These are phyloP conservation scores for Limosa lapponica DNA, from an alignment of 2,797 vertebrate species.

Conservation along the genomic window DNA sequence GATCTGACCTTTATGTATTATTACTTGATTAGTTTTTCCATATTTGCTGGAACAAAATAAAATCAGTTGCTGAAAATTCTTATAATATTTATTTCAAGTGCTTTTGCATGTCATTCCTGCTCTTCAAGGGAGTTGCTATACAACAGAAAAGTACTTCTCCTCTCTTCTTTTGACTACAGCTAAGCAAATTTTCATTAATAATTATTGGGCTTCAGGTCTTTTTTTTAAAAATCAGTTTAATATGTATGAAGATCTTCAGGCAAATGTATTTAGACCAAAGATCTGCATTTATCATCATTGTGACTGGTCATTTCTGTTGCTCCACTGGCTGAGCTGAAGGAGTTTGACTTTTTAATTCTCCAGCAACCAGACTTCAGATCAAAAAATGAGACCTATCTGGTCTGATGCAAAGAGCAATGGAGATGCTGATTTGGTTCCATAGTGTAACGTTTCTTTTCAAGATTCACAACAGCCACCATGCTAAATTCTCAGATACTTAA, in stretches of 20 bases:
- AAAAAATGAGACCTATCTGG: not conserved
- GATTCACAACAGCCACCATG: not conserved
- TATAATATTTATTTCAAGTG: constrained; percentile 23
- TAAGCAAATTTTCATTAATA: not conserved
- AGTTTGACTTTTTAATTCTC: not conserved
- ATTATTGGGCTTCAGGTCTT: not conserved
- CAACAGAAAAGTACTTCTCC: not conserved
- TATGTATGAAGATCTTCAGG: not conserved
- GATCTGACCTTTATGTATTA: constrained; percentile 60
- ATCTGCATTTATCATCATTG: not conserved
- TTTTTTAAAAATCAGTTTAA: not conserved
- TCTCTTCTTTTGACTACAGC: not conserved
- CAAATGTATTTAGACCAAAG: not conserved
- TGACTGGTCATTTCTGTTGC: not conserved
- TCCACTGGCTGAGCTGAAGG: not conserved
- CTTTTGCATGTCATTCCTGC: not conserved
- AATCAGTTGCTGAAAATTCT: not conserved
- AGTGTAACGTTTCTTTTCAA: not conserved
- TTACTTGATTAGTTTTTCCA: constrained; percentile 28
- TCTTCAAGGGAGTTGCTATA: not conserved
- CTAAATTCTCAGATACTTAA: not conserved
- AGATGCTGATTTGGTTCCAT: not conserved
- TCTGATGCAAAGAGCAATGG: not conserved
- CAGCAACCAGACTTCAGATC: not conserved
- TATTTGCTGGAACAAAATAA: constrained; percentile 39